phyloP scores from a whole-genome alignment of 2,797 vertebrate genomes.

The Todus mexicanus region DNA sequence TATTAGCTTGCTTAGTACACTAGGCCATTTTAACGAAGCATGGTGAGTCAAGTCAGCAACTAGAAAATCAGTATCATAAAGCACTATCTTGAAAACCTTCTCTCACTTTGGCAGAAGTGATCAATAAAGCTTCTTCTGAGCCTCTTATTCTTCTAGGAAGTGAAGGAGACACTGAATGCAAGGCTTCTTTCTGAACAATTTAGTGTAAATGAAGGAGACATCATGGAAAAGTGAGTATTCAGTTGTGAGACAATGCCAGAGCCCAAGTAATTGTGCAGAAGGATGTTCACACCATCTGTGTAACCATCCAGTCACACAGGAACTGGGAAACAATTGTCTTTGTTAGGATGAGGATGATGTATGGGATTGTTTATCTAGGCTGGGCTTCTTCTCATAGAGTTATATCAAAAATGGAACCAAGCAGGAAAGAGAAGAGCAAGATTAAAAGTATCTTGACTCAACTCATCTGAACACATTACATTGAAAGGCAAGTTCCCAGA shows the following conservation, averaged over 20 bases:
- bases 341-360: neutral
- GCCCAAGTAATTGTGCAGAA: neutral
- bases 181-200: neutral
- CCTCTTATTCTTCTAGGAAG: neutral
- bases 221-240: neutral
- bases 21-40: neutral
- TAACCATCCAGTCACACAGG: neutral
- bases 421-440: neutral
- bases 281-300: neutral
- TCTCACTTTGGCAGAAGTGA: neutral
- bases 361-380: neutral
- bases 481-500: neutral
- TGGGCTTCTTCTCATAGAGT: neutral
- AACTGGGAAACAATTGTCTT: neutral
- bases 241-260: neutral
- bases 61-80: constrained; percentile 15
- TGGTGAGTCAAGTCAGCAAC: neutral
- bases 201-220: neutral
- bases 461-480: neutral
- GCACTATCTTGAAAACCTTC: neutral
- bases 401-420: neutral
- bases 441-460: neutral
- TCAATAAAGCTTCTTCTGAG: neutral
- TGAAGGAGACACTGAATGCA: neutral
- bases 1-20: neutral